Evolutionary conservation across 2,888 invertebrate genomes (phyloP).

Genomic region (Scaptomyza reducta): DNA sequence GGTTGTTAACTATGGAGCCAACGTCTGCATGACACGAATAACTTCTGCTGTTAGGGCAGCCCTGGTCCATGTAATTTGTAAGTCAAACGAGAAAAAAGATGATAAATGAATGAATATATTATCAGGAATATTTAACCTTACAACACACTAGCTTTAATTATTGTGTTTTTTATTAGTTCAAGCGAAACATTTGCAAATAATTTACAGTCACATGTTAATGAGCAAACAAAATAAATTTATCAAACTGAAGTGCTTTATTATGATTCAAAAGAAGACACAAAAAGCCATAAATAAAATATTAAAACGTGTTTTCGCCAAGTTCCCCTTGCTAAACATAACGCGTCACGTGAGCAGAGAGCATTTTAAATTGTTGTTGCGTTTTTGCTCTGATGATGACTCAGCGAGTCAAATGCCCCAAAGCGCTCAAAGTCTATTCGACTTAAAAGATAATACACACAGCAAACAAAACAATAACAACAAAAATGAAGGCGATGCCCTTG

Average conservation of each 20-base stretch:
- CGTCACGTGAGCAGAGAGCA: conserved; percentile 53
- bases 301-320: conserved; percentile 63
- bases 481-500: conserved; percentile 57
- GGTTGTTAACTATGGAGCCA: conserved; percentile 50
- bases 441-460: conserved; percentile 21
- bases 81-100: conserved; percentile 41
- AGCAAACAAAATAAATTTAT: conserved; percentile 27
- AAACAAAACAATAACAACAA: conserved; percentile 16
- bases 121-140: not conserved
- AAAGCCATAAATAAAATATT: conserved; percentile 22
- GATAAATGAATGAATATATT: conserved; percentile 12
- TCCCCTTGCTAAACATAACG: conserved; percentile 34
- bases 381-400: conserved; percentile 46
- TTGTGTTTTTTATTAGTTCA: conserved; percentile 36
- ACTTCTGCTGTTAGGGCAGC: conserved; percentile 38
- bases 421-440: conserved; percentile 18
- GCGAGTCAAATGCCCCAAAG: conserved; percentile 47
- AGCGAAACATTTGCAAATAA: conserved; percentile 46
- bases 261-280: conserved; percentile 22
- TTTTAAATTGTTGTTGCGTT: conserved; percentile 30
- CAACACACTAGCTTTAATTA: conserved; percentile 9
- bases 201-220: conserved; percentile 59
- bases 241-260: conserved; percentile 50
- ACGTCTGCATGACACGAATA: conserved; percentile 7
- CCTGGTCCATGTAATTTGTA: conserved; percentile 54